phyloP scores from a whole-genome alignment of 2,797 vertebrate genomes.

The Odontamblyopus lacepedii region DNA sequence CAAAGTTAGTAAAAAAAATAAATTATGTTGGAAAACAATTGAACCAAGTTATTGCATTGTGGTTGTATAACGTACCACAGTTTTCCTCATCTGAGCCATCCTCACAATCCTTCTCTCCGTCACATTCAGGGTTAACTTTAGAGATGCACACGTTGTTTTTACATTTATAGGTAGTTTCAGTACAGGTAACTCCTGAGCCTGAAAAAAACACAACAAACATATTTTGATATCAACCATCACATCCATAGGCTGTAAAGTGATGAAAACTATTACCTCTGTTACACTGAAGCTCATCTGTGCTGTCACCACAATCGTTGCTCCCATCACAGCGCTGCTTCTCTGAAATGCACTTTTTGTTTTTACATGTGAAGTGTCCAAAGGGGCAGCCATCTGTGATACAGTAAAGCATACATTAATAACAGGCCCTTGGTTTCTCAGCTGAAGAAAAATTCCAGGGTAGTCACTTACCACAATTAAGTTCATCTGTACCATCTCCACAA shows the following conservation, averaged over 20 bases:
- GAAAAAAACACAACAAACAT: not conserved
- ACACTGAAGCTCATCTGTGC: slow-evolving; percentile 85
- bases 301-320: slow-evolving; percentile 81
- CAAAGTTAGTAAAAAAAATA: not conserved
- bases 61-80: slow-evolving; percentile 75
- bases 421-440: not conserved
- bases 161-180: slow-evolving; percentile 79
- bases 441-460: not conserved
- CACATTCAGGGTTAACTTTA: slow-evolving; percentile 90
- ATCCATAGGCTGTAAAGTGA: too few species aligned
- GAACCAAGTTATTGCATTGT: not conserved
- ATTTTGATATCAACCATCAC: not conserved
- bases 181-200: slow-evolving; percentile 63
- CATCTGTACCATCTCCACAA: slow-evolving; percentile 90
- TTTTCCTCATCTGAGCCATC: slow-evolving; percentile 88
- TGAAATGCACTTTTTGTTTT: slow-evolving; percentile 79
- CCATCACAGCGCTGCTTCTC: slow-evolving; percentile 77
- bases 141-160: slow-evolving; percentile 78
- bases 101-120: slow-evolving; percentile 80
- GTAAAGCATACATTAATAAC: slow-evolving; percentile 2
- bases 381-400: slow-evolving; percentile 69
- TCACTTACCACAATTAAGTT: slow-evolving; percentile 82
- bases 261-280: slow-evolving; percentile 15
- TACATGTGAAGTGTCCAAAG: slow-evolving; percentile 70
- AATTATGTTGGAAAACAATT: not conserved